Evolutionary conservation across 2,888 invertebrate species (phyloP), one percentile per base, ranked within the genome.

Genomic region (Rotaria socialis): DNA sequence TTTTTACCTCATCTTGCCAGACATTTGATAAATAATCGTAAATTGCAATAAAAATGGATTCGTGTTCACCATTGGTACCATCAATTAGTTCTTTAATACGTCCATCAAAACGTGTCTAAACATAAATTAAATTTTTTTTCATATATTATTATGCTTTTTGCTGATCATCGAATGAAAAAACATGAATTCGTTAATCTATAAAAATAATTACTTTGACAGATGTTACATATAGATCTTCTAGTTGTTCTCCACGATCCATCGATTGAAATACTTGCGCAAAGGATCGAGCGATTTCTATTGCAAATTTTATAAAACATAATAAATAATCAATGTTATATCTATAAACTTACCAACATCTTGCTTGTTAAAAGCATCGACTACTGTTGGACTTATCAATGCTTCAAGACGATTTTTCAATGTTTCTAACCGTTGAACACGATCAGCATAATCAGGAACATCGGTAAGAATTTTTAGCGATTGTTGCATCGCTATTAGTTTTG

Each of bases 331-430:
- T 52, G 10, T 4, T 52, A 52, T 52, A 16, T 52, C 16, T 22
- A 16, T 56, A 22, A 22, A 88, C 89, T 90, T 92, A 93, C 94
- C 94, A 85, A 93, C 91, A 89, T 94, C 94, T 85, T 93, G 93
- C 85, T 94, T 92, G 2, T 95, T 94, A 88, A 97, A 95, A 0
- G 96, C 95, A 89, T 95, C 94, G 0, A 96, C 95, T 7, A 97
- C 93, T 80, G 94, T 94, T 0, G 96, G 95, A 89, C 95, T 96
- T 0, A 96, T 94, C 88, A 96, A 93, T 0, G 96, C 96, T 91
- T 97, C 97, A 2, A 97, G 91, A 24, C 96, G 93, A 91, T 96
- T 96, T 91, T 96, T 96, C 86, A 96, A 92, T 0, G 95, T 95
- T 90, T 97, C 96, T 52, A 97, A 91, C 89, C 96, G 96, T n/a